Evolutionary conservation across 2,113 vertebrate species (phyloP).

Genomic region (Proteles cristata): DNA sequence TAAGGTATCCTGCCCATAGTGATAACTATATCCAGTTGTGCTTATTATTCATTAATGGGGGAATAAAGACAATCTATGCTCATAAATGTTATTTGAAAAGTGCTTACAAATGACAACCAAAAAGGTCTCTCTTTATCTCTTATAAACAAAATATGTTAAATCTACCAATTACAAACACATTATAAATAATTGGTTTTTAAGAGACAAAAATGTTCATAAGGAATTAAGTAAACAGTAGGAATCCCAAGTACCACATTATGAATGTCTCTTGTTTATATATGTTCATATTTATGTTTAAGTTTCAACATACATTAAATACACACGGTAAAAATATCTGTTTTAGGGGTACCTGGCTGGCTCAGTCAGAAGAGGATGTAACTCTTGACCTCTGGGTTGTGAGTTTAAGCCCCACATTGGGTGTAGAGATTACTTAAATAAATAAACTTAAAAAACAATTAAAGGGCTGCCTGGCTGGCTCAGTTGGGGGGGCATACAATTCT

Average conservation of each 20-base stretch:
- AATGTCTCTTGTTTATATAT: neutral
- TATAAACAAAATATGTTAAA: constrained; percentile 30
- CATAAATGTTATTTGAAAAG: constrained; percentile 37
- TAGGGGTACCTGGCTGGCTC: neutral
- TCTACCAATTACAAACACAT: neutral
- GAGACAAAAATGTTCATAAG: neutral
- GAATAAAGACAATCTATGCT: neutral
- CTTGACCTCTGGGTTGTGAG: neutral
- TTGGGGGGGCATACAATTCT: no score
- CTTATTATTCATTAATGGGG: neutral
- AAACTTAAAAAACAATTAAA: neutral
- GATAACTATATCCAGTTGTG: neutral
- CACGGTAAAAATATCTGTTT: neutral
- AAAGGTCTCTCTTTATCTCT: neutral
- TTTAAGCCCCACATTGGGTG: neutral
- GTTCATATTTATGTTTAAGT: neutral
- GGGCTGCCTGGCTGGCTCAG: no score
- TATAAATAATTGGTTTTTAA: neutral
- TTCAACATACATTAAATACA: constrained; percentile 8
- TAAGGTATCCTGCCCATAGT: neutral
- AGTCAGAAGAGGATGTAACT: neutral
- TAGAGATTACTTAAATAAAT: neutral
- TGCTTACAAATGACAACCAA: neutral
- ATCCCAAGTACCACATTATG: neutral
- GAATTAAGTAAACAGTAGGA: neutral